Percentiles rank a stretch among this genome's conserved stretches.
These are phyloP conservation scores for Rugalucina vietnamica DNA, from an alignment of 2,888 invertebrate genomes.

Conservation along the genomic window DNA sequence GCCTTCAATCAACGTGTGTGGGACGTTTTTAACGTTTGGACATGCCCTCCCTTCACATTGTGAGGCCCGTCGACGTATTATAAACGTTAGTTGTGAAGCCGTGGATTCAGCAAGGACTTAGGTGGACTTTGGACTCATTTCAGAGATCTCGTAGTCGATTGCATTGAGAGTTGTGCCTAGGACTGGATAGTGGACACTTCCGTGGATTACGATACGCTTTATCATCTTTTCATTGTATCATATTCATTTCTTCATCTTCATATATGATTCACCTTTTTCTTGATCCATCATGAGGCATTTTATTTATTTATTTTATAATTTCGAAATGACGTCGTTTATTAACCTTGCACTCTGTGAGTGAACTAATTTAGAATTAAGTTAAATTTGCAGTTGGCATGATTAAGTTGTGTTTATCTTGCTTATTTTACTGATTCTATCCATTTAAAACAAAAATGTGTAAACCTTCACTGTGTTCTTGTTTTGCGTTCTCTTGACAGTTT, in stretches of 20 bases:
- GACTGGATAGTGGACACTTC: background rate
- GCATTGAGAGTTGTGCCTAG: too few relatives aligned
- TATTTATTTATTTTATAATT: constrained; percentile 15
- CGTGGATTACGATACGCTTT: background rate
- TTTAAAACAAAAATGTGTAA: too few relatives aligned
- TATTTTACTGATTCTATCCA: constrained; percentile 1
- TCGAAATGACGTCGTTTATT: constrained; percentile 54
- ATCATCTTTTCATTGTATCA: background rate
- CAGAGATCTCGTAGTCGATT: too few relatives aligned
- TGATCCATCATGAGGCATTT: constrained; percentile 1
- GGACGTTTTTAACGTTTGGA: background rate
- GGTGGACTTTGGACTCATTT: too few relatives aligned
- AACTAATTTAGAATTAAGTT: background rate
- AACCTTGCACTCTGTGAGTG: constrained; percentile 59
- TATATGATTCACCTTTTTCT: background rate
- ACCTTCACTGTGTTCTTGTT: too few relatives aligned
- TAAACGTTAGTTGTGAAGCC: too few relatives aligned
- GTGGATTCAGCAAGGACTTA: too few relatives aligned
- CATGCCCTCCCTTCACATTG: background rate
- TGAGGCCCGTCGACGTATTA: too few relatives aligned
- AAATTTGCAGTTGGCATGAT: background rate
- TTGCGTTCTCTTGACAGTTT: too few relatives aligned
- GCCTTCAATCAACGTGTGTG: background rate
- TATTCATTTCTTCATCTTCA: background rate
- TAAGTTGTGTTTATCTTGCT: constrained; percentile 4